Evolutionary conservation across 23 tunicate species (phyloP).

Genomic region (Halocynthia roretzi): DNA sequence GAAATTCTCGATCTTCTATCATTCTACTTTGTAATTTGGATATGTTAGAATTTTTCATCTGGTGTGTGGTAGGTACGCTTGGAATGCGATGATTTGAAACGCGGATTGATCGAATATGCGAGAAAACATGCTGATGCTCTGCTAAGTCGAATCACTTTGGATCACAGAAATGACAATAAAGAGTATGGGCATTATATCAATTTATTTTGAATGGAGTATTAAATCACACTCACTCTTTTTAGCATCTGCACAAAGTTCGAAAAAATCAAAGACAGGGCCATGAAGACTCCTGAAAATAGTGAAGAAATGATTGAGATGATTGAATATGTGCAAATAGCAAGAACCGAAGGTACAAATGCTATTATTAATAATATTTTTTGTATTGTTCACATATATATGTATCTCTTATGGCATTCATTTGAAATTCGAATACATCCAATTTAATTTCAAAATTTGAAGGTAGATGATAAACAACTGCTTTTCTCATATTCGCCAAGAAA

Average conservation of each 20-base stretch:
- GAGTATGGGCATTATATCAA: slow-evolving; percentile 22
- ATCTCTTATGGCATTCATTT: too few species aligned
- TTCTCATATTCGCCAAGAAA: too few species aligned
- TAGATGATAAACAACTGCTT: too few species aligned
- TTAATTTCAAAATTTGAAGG: too few species aligned
- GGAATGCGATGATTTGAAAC: slow-evolving; percentile 90
- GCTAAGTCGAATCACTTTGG: slow-evolving; percentile 49
- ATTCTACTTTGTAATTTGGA: not conserved
- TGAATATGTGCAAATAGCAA: slow-evolving; percentile 60
- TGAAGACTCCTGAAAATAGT: slow-evolving; percentile 77
- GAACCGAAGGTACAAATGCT: slow-evolving; percentile 58
- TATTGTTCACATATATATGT: too few species aligned
- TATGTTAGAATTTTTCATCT: not conserved
- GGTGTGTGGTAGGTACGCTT: slow-evolving; percentile 33
- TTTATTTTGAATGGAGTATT: not conserved
- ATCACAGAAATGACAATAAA: slow-evolving; percentile 77
- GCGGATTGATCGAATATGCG: slow-evolving; percentile 66
- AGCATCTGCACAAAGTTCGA: slow-evolving; percentile 80
- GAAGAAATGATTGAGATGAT: slow-evolving; percentile 97
- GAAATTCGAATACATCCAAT: too few species aligned
- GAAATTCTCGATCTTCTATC: not conserved
- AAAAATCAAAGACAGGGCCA: slow-evolving; percentile 70
- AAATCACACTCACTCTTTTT: not conserved
- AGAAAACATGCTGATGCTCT: slow-evolving; percentile 85
- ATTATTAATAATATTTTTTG: not conserved